These are phyloP conservation scores for Drosophila birchii DNA, from an alignment of 2,888 invertebrate species.

Conservation along the genomic window DNA sequence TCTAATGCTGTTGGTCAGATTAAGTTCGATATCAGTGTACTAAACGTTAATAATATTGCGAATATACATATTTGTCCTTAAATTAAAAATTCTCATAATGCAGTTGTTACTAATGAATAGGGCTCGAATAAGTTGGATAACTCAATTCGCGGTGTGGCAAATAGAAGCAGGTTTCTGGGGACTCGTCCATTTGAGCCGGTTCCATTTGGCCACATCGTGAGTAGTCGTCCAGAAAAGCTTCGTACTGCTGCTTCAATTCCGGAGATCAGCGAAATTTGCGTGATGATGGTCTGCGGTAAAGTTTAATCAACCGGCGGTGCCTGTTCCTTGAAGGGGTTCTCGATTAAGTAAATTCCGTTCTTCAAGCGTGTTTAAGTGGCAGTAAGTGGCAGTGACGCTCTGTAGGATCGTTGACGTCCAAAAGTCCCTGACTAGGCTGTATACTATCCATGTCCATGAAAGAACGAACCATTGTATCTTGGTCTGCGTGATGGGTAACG, in stretches of 20 bases:
- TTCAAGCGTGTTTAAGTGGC: no score
- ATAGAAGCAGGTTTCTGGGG: neutral
- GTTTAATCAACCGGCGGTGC: neutral
- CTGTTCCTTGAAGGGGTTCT: neutral
- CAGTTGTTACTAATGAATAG: neutral
- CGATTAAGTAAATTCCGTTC: neutral
- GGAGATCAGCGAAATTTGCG: neutral
- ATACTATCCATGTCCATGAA: no score
- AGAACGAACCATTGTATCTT: no score
- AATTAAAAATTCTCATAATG: neutral
- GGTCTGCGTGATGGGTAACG: no score
- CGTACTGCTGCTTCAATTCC: neutral
- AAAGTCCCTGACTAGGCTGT: neutral
- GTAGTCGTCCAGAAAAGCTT: neutral
- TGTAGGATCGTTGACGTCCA: neutral
- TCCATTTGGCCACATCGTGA: neutral
- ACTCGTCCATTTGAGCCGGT: no score
- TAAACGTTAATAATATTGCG: neutral
- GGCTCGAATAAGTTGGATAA: neutral
- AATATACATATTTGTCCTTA: neutral
- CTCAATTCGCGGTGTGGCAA: neutral
- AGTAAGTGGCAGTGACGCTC: neutral
- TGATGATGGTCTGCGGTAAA: neutral
- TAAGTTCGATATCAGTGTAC: conserved; percentile 1
- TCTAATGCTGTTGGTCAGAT: neutral